These are phyloP conservation scores for Euthynnus affinis DNA, from an alignment of 2,797 vertebrate species.

Conservation along the genomic window DNA sequence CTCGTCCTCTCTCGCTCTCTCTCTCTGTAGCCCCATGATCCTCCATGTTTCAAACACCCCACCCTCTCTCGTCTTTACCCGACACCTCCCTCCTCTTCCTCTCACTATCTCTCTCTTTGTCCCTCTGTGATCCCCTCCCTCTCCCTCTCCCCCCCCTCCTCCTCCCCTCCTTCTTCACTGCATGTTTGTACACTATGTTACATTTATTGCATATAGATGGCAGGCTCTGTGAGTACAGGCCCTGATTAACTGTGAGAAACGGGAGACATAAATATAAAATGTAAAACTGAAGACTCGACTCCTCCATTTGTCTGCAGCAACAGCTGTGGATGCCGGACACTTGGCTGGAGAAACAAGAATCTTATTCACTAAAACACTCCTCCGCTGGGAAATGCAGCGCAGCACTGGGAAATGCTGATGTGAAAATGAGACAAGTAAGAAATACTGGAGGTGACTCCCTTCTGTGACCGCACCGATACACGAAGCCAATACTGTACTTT, in stretches of 20 bases:
- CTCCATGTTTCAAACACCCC: conserved; percentile 57
- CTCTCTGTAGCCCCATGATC: conserved; percentile 57
- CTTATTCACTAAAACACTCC: conserved; percentile 61
- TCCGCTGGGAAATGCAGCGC: conserved; percentile 56
- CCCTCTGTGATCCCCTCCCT: background rate
- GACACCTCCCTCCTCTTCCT: conserved; percentile 24
- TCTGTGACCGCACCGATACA: conserved; percentile 21
- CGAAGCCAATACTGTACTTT: background rate
- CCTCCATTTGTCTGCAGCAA: conserved; percentile 60
- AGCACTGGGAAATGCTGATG: conserved; percentile 41
- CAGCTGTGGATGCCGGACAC: conserved; percentile 71
- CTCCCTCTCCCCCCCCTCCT: background rate
- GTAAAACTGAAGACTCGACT: conserved; percentile 33
- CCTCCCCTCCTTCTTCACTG: too few relatives aligned
- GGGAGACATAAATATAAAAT: conserved; percentile 57
- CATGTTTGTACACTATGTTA: background rate
- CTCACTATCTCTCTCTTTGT: background rate
- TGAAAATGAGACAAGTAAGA: conserved; percentile 61
- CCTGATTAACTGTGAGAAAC: conserved; percentile 64
- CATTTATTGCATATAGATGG: conserved; percentile 22
- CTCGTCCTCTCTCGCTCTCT: conserved; percentile 46
- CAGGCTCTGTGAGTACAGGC: conserved; percentile 6
- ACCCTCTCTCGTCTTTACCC: conserved; percentile 57
- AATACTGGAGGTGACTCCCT: conserved; percentile 62
- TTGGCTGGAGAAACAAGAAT: conserved; percentile 67